Conservation (phyloP, 2,113 vertebrate species). For the Syrrhaptes paradoxus region DNA sequence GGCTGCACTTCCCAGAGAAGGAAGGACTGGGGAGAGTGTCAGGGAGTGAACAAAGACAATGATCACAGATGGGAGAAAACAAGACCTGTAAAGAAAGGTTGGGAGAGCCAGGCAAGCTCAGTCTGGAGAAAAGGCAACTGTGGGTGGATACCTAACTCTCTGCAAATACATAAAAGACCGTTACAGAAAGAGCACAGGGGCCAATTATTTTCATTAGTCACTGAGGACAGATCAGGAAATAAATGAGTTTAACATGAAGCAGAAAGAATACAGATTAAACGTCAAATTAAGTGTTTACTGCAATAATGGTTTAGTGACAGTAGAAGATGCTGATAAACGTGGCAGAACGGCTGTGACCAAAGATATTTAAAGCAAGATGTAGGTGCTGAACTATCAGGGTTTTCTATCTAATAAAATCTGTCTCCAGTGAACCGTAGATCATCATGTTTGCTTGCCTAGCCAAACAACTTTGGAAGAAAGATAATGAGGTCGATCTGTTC, state of each 20-base stretch:
- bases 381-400: slow-evolving; percentile 14
- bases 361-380: slow-evolving; percentile 14
- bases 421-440: not conserved
- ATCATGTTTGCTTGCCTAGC: not conserved
- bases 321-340: slow-evolving; percentile 12
- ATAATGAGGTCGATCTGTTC: not conserved
- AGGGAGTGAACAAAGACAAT: not conserved
- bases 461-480: not conserved
- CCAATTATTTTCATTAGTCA: slow-evolving; percentile 65
- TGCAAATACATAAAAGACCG: slow-evolving; percentile 28
- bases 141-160: slow-evolving; percentile 41
- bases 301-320: slow-evolving; percentile 13
- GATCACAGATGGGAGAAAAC: not conserved
- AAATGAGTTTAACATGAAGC: slow-evolving; percentile 45
- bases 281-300: slow-evolving; percentile 53
- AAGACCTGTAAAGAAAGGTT: slow-evolving; percentile 17
- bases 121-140: not conserved
- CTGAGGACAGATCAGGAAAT: slow-evolving; percentile 31
- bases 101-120: not conserved
- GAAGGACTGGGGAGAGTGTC: not conserved
- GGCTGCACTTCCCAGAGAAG: not conserved
- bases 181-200: slow-evolving; percentile 40
- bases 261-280: slow-evolving; percentile 28
- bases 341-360: not conserved
- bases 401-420: not conserved